Conservation (phyloP, 2,797 vertebrate species). For the Ctenopoma kingsleyae region DNA sequence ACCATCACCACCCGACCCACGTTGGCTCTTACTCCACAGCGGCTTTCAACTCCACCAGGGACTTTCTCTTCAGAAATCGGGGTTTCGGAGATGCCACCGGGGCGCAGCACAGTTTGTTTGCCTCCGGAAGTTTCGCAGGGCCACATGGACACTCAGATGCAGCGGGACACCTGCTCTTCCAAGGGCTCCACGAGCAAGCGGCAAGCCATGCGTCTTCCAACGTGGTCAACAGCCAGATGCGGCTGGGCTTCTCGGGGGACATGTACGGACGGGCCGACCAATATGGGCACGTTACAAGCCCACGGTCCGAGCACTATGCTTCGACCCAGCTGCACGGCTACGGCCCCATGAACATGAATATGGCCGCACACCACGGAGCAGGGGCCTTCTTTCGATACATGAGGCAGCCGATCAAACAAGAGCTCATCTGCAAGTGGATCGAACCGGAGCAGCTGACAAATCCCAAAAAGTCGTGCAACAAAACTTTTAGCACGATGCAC, state of each 20-base stretch:
- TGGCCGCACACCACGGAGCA: slow-evolving; percentile 97
- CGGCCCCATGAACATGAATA: slow-evolving; percentile 99
- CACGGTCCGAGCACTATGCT: slow-evolving; percentile 96
- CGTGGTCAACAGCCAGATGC: slow-evolving; percentile 98
- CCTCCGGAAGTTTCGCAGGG: slow-evolving; percentile 93
- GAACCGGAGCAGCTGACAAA: slow-evolving; percentile 96
- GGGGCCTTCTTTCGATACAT: slow-evolving; percentile 98
- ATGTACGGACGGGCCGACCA: slow-evolving; percentile 98
- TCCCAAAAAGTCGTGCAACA: slow-evolving; percentile 98
- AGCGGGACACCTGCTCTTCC: slow-evolving; percentile 97
- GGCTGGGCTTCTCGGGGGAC: slow-evolving; percentile 98
- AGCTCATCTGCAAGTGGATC: slow-evolving; percentile 99
- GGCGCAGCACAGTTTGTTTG: slow-evolving; percentile 93
- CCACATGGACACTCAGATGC: slow-evolving; percentile 95
- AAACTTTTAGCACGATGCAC: slow-evolving; percentile 99
- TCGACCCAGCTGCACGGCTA: slow-evolving; percentile 97
- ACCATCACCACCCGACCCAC: slow-evolving; percentile 96
- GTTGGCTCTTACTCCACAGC: slow-evolving; percentile 98
- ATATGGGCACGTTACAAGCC: slow-evolving; percentile 97
- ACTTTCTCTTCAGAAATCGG: slow-evolving; percentile 99
- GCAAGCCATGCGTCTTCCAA: slow-evolving; percentile 95
- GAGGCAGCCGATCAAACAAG: slow-evolving; percentile 97
- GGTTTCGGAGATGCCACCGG: slow-evolving; percentile 96
- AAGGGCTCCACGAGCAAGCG: slow-evolving; percentile 97
- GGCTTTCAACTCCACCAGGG: slow-evolving; percentile 98